These are phyloP conservation scores for Neomorphus geoffroyi DNA, from an alignment of 2,797 vertebrate genomes.

Conservation along the genomic window DNA sequence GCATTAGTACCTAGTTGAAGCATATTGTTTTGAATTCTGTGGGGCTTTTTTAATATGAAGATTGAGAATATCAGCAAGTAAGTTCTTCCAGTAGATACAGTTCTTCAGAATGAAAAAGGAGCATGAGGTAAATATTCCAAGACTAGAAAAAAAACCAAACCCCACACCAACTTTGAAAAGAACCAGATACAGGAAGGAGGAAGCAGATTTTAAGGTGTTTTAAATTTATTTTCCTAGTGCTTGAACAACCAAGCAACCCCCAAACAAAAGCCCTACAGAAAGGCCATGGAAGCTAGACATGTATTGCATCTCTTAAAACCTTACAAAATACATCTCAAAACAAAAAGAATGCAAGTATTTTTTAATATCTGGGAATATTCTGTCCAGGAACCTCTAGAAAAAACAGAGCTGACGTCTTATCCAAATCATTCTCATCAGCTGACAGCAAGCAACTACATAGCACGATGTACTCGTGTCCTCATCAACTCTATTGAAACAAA, in stretches of 20 bases:
- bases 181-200: neutral
- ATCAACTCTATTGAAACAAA: neutral
- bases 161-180: neutral
- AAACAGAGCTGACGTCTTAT: neutral
- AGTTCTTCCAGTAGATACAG: neutral
- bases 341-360: neutral
- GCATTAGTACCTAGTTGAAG: neutral
- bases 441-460: neutral
- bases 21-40: neutral
- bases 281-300: neutral
- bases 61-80: neutral
- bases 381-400: neutral
- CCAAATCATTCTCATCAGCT: neutral
- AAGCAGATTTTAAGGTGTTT: neutral
- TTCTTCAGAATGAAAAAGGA: neutral
- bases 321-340: neutral
- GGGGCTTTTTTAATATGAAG: neutral
- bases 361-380: neutral
- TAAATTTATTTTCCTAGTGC: neutral
- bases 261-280: neutral
- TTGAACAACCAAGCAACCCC: neutral
- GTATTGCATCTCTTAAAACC: neutral
- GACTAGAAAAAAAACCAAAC: neutral
- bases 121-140: neutral
- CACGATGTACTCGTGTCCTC: neutral